Evolutionary conservation across 2,888 invertebrate species (phyloP).

Genomic region (Eudemis profundana): DNA sequence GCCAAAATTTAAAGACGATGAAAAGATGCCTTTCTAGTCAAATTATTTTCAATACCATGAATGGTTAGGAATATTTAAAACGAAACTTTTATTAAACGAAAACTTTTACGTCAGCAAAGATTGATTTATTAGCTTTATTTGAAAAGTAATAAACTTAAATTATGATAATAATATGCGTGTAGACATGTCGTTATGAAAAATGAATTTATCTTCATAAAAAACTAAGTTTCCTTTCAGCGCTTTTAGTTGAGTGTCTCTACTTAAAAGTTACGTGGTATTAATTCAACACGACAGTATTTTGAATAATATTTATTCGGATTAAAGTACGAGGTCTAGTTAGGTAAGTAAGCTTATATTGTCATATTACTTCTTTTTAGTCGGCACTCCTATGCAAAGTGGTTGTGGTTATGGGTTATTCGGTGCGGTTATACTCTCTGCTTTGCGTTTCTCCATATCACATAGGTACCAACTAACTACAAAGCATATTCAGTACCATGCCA

Average conservation of each 20-base stretch:
- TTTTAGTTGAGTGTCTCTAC: neutral
- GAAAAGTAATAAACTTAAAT: constrained; percentile 19
- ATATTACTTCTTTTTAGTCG: too few relatives aligned
- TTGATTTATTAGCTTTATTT: constrained; percentile 28
- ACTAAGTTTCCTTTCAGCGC: neutral
- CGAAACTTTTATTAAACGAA: constrained; percentile 18
- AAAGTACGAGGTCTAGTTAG: too few relatives aligned
- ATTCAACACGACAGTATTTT: too few relatives aligned
- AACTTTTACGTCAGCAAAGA: constrained; percentile 16
- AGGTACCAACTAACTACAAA: too few relatives aligned
- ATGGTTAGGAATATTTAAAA: constrained; percentile 1
- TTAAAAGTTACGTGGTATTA: neutral
- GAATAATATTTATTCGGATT: too few relatives aligned
- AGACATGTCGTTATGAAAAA: neutral
- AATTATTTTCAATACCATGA: neutral
- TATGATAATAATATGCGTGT: constrained; percentile 5
- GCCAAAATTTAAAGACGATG: neutral
- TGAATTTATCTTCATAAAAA: neutral
- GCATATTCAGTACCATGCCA: too few relatives aligned
- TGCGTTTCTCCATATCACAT: too few relatives aligned
- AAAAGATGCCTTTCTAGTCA: neutral
- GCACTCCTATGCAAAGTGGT: too few relatives aligned
- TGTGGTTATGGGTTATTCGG: too few relatives aligned
- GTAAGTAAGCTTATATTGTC: too few relatives aligned
- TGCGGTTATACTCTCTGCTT: too few relatives aligned